These are phyloP conservation scores for Catharus fuscescens DNA, from an alignment of 2,113 vertebrate species.

Conservation along the genomic window DNA sequence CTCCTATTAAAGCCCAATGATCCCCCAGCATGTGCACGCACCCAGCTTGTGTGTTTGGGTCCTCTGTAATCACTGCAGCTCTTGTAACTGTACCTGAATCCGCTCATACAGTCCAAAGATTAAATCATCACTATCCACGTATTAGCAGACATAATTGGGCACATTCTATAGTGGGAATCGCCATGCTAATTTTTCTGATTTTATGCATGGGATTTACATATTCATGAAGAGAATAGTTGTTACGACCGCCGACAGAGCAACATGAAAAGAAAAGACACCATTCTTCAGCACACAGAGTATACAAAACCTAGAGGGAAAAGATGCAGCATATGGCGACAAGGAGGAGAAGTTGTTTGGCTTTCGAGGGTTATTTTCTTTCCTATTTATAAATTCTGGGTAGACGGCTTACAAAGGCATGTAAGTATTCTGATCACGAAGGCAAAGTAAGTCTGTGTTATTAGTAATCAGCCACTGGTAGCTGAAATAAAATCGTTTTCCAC, in stretches of 20 bases:
- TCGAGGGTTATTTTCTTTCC: slow-evolving; percentile 52
- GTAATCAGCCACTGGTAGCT: neutral
- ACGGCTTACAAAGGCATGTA: slow-evolving; percentile 24
- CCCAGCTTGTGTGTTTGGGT: slow-evolving; percentile 8
- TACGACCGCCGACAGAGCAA: slow-evolving; percentile 72
- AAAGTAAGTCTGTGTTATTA: slow-evolving; percentile 32
- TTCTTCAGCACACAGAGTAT: slow-evolving; percentile 44
- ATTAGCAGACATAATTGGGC: slow-evolving; percentile 62
- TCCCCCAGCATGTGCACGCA: slow-evolving; percentile 15
- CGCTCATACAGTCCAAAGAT: slow-evolving; percentile 39
- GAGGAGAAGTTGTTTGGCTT: slow-evolving; percentile 52
- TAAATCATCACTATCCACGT: slow-evolving; percentile 58
- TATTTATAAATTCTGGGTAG: slow-evolving; percentile 54
- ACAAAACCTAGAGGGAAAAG: slow-evolving; percentile 55
- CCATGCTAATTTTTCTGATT: slow-evolving; percentile 72
- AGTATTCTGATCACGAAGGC: slow-evolving; percentile 29
- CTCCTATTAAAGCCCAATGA: slow-evolving; percentile 23
- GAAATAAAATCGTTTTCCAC: slow-evolving; percentile 40
- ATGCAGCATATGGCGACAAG: slow-evolving; percentile 57
- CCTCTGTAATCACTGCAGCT: slow-evolving; percentile 48
- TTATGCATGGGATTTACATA: slow-evolving; percentile 80
- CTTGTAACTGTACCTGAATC: slow-evolving; percentile 48
- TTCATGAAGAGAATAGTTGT: slow-evolving; percentile 79
- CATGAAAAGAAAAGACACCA: slow-evolving; percentile 67
- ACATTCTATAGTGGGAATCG: slow-evolving; percentile 31